These are phyloP conservation scores for Eilema depressum DNA, from an alignment of 2,888 invertebrate genomes.

Conservation along the genomic window DNA sequence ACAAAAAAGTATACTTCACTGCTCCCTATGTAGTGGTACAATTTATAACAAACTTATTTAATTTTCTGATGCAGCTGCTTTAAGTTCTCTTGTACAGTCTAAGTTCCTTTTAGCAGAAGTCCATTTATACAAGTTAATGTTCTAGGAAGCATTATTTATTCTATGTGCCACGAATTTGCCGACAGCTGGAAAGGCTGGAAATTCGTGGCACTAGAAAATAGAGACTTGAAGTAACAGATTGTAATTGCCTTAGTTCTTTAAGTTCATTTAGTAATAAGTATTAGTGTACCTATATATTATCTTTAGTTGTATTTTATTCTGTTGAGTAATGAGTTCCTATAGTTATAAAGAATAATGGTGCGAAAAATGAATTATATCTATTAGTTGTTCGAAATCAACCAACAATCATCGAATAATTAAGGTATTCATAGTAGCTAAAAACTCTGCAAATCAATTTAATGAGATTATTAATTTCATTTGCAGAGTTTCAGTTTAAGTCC, in stretches of 20 bases:
- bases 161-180: slow-evolving; percentile 8
- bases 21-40: no score
- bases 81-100: slow-evolving; percentile 10
- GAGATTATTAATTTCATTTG: no score
- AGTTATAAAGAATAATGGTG: no score
- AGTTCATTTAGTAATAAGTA: neutral
- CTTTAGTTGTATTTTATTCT: neutral
- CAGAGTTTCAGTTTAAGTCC: no score
- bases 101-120: slow-evolving; percentile 14
- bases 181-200: neutral
- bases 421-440: no score
- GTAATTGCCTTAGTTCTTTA: neutral
- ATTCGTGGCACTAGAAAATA: neutral
- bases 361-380: no score
- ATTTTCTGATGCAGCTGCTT: neutral
- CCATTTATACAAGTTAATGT: slow-evolving; percentile 14
- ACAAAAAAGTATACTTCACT: no score
- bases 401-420: no score
- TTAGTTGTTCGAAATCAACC: no score
- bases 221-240: neutral
- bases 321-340: neutral
- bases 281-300: no score
- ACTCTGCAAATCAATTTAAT: no score
- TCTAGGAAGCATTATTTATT: slow-evolving; percentile 15
- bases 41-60: slow-evolving; percentile 3